A percentile compares a stretch with the other conserved stretches of the same genome.
phyloP scores from a whole-genome alignment of 2,888 invertebrate genomes.

The Thecophora atra region DNA sequence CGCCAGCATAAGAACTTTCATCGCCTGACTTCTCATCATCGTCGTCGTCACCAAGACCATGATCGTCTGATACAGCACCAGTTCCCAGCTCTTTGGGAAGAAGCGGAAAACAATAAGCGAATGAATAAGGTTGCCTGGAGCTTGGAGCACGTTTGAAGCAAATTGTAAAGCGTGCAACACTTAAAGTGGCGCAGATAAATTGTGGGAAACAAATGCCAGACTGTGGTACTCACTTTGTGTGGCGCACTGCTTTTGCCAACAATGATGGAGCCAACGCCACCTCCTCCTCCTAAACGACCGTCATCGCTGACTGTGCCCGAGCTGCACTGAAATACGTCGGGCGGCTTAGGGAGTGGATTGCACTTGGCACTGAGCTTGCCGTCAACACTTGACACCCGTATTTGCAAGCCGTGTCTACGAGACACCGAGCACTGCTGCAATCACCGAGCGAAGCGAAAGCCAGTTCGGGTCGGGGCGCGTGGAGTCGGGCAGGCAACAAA shows the following conservation, averaged over 20 bases:
- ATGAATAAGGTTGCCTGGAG: constrained; percentile 1
- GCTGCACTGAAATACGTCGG: constrained; percentile 76
- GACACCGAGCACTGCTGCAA: constrained; percentile 94
- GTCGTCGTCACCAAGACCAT: constrained; percentile 42
- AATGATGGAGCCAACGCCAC: constrained; percentile 60
- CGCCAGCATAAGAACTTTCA: constrained; percentile 54
- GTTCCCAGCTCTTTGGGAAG: constrained; percentile 42
- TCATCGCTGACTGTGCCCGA: constrained; percentile 77
- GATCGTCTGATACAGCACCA: neutral
- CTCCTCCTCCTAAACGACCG: constrained; percentile 55
- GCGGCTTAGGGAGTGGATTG: constrained; percentile 74
- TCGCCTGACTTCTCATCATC: constrained; percentile 56
- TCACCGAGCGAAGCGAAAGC: constrained; percentile 41
- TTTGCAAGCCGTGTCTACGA: constrained; percentile 88
- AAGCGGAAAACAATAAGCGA: constrained; percentile 12
- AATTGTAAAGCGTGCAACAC: constrained; percentile 20
- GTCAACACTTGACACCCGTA: constrained; percentile 80
- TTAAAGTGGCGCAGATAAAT: constrained; percentile 18
- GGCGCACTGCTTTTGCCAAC: constrained; percentile 55
- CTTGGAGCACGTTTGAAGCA: no score
- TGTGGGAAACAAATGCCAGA: neutral
- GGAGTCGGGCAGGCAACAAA: constrained; percentile 21
- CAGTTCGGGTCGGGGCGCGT: no score
- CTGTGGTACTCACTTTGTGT: constrained; percentile 45
- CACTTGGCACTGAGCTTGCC: constrained; percentile 72